Conservation (phyloP, 1,140 invertebrate species). For the Thereuonema tuberculata region DNA sequence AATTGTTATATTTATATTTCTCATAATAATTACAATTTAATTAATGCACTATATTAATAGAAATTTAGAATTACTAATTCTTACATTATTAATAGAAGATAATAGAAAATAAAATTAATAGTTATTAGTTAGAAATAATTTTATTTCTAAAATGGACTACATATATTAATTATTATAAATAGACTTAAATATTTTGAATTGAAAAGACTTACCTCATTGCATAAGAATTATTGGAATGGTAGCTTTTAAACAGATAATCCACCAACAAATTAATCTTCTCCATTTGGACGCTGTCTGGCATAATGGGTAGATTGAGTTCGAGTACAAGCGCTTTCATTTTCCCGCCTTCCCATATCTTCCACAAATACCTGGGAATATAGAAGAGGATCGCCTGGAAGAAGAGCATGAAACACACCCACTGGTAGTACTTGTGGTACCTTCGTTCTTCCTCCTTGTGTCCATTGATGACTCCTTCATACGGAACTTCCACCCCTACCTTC, state of each 20-base stretch:
- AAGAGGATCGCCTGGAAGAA: constrained; percentile 39
- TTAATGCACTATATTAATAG: too few species aligned
- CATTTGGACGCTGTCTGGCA: neutral
- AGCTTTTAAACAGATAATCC: neutral
- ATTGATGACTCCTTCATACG: neutral
- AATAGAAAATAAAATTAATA: too few species aligned
- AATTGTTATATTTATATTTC: too few species aligned
- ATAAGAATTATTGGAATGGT: neutral
- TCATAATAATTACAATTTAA: too few species aligned
- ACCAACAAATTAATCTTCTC: neutral
- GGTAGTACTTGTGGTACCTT: constrained; percentile 32
- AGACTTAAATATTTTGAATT: too few species aligned
- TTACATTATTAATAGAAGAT: too few species aligned
- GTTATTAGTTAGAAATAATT: too few species aligned
- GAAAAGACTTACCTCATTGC: neutral
- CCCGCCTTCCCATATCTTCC: constrained; percentile 25
- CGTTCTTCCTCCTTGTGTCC: constrained; percentile 1
- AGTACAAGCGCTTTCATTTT: constrained; percentile 12
- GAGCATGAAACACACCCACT: constrained; percentile 24
- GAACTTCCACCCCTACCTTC: neutral
- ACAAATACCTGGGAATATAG: constrained; percentile 40
- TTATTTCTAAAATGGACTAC: too few species aligned
- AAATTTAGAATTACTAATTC: too few species aligned
- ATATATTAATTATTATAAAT: too few species aligned
- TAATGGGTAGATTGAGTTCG: neutral